Evolutionary conservation across 2,888 invertebrate species (phyloP).

Genomic region (Alloscopus bannaensis): DNA sequence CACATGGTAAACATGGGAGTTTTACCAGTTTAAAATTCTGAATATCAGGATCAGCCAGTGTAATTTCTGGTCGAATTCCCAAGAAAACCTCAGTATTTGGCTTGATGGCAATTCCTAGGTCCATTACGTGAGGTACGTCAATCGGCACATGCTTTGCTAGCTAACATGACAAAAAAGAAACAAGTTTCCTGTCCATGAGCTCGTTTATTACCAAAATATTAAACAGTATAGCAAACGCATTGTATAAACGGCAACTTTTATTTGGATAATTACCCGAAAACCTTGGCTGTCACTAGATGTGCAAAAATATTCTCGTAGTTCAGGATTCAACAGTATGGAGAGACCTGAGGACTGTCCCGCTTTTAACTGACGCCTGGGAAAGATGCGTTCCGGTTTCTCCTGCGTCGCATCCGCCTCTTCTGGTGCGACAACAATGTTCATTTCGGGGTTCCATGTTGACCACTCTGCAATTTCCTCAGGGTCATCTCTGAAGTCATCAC

Average conservation of each 20-base stretch:
- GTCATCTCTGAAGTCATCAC: constrained; percentile 60
- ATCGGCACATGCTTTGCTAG: constrained; percentile 62
- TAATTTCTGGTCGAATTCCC: constrained; percentile 59
- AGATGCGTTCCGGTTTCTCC: constrained; percentile 12
- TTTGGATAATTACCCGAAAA: constrained; percentile 55
- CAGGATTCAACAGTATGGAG: constrained; percentile 67
- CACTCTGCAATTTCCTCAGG: constrained; percentile 56
- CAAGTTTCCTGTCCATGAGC: too few relatives aligned
- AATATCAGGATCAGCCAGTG: constrained; percentile 51
- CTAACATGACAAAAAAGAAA: constrained; percentile 9
- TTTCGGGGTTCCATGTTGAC: constrained; percentile 60
- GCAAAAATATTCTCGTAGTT: constrained; percentile 67
- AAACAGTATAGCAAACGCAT: not conserved
- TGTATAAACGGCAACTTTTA: not conserved
- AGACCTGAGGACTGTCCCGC: constrained; percentile 64
- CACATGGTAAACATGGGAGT: not conserved
- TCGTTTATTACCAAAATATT: constrained; percentile 5
- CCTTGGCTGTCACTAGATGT: constrained; percentile 66
- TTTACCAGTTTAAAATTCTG: constrained; percentile 48
- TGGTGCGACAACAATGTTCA: constrained; percentile 45
- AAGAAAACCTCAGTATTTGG: constrained; percentile 61
- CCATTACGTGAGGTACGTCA: constrained; percentile 61
- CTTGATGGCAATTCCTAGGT: constrained; percentile 54
- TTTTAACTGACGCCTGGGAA: constrained; percentile 56
- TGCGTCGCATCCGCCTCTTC: not conserved